phyloP scores from a whole-genome alignment of 2,888 invertebrate species.

The Lamellibrachia satsuma region DNA sequence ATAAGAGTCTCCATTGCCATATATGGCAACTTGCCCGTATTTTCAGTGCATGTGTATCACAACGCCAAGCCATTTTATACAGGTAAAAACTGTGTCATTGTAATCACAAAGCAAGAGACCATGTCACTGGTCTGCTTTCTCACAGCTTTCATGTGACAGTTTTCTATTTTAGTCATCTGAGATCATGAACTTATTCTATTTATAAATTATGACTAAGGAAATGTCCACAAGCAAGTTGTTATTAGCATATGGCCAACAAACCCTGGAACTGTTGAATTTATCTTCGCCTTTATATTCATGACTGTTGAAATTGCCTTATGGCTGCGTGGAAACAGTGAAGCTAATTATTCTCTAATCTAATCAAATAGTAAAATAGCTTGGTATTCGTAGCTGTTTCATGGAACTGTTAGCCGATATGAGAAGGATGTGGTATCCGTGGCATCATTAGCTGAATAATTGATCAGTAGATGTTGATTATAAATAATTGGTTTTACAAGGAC shows the following conservation, averaged over 20 bases:
- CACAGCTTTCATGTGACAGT: too few species aligned
- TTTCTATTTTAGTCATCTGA: neutral
- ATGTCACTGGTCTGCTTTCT: neutral
- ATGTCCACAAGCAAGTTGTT: neutral
- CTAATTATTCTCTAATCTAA: neutral
- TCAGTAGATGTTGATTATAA: neutral
- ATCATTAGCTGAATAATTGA: conserved; percentile 7
- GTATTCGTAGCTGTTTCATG: neutral
- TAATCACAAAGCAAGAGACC: neutral
- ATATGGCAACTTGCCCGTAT: neutral
- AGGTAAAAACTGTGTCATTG: neutral
- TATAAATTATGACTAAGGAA: neutral
- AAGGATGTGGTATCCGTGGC: neutral
- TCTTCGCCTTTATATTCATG: neutral
- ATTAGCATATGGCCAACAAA: neutral
- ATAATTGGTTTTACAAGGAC: neutral
- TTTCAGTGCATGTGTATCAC: neutral
- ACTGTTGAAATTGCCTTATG: neutral
- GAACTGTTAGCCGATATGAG: neutral
- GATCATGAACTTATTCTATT: neutral
- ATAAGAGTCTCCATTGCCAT: neutral
- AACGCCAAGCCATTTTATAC: neutral
- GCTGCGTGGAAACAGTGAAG: neutral
- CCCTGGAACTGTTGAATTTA: neutral
- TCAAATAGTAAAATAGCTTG: neutral